Conservation (phyloP, 2,113 vertebrate genomes). For the Chionis minor region DNA sequence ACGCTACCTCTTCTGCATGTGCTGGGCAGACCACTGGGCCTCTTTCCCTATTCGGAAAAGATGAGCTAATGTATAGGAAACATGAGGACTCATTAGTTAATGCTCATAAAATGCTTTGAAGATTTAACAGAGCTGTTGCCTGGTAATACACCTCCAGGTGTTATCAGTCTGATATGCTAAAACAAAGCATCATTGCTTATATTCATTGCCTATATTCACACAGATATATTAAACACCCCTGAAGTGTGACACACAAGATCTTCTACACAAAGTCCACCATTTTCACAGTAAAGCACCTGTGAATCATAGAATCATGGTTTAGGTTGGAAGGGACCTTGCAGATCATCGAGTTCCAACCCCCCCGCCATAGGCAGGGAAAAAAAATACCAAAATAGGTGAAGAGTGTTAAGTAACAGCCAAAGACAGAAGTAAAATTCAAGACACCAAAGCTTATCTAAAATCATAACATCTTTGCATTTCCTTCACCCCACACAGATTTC, state of each 20-base stretch:
- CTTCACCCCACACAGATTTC: neutral
- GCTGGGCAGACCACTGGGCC: neutral
- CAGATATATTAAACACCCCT: neutral
- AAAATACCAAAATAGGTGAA: neutral
- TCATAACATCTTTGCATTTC: neutral
- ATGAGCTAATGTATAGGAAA: neutral
- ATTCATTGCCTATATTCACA: neutral
- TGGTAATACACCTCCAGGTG: slow-evolving; percentile 21
- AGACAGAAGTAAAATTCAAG: neutral
- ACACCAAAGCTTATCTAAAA: neutral
- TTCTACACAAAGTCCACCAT: neutral
- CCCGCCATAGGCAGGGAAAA: too few species aligned
- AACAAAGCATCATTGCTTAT: neutral
- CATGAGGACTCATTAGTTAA: slow-evolving; percentile 7
- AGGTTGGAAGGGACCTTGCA: too few species aligned
- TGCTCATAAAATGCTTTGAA: neutral
- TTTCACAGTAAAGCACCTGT: neutral
- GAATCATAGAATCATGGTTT: too few species aligned
- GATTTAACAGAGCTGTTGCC: slow-evolving; percentile 16
- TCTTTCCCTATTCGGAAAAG: neutral
- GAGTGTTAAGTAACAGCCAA: neutral
- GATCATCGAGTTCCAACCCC: too few species aligned
- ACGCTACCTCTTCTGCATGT: neutral
- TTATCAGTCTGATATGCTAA: neutral
- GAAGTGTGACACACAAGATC: neutral